phyloP scores from a whole-genome alignment of 2,888 invertebrate species.

The Lithophane semibrunnea region DNA sequence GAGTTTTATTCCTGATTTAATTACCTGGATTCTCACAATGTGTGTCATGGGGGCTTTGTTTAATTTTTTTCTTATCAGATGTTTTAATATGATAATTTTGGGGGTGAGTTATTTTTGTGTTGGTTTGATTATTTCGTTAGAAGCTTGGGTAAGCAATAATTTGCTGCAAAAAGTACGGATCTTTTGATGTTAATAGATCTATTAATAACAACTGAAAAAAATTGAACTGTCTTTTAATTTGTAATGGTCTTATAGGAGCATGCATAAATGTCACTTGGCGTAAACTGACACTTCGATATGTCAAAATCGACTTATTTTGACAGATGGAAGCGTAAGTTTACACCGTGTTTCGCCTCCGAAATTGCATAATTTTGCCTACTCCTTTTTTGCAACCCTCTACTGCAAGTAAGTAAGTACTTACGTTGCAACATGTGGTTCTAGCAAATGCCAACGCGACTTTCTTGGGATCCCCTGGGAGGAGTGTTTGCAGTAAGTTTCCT shows the following conservation, averaged over 20 bases:
- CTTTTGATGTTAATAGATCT: background rate
- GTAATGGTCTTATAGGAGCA: background rate
- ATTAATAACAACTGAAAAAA: background rate
- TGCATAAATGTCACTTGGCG: too few relatives aligned
- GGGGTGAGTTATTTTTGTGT: slow-evolving; percentile 18
- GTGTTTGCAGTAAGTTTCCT: slow-evolving; percentile 44
- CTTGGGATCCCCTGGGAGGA: slow-evolving; percentile 22
- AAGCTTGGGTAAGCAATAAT: background rate
- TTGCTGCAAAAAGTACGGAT: background rate
- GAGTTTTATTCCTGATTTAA: slow-evolving; percentile 86
- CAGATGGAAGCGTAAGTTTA: background rate
- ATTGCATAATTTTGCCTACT: background rate
- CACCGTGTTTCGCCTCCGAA: background rate
- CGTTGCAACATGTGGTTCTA: slow-evolving; percentile 41
- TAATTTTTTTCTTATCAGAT: slow-evolving; percentile 64
- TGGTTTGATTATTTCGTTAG: slow-evolving; percentile 11
- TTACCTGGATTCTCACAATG: slow-evolving; percentile 90
- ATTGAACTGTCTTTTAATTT: background rate
- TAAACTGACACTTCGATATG: background rate
- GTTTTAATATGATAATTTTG: slow-evolving; percentile 57
- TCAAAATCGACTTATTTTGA: background rate
- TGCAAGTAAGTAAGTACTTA: slow-evolving; percentile 18
- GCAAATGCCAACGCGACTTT: slow-evolving; percentile 8
- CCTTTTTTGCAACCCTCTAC: background rate
- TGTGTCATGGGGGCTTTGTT: slow-evolving; percentile 76